phyloP scores from a whole-genome alignment of 2,888 invertebrate genomes.

The Scaptomyza cyrtandrae region DNA sequence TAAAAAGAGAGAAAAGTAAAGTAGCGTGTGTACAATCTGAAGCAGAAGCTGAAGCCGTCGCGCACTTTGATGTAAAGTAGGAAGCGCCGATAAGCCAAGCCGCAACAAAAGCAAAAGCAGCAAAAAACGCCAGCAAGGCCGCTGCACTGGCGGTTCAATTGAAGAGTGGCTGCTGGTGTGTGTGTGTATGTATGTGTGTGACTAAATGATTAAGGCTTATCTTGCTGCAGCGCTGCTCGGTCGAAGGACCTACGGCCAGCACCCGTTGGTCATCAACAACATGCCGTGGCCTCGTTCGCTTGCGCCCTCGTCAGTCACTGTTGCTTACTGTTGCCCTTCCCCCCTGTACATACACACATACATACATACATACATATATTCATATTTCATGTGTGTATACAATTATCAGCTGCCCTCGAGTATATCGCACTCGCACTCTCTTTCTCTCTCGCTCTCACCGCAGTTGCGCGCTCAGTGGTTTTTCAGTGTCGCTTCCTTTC shows the following conservation, averaged over 20 bases:
- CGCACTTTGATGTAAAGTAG: slow-evolving; percentile 63
- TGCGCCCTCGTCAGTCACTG: slow-evolving; percentile 35
- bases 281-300: slow-evolving; percentile 57
- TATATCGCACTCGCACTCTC: slow-evolving; percentile 3
- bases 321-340: slow-evolving; percentile 10
- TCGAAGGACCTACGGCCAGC: slow-evolving; percentile 66
- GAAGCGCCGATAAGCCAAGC: slow-evolving; percentile 57
- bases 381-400: slow-evolving; percentile 41
- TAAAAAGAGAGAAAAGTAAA: background rate
- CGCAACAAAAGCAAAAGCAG: slow-evolving; percentile 29
- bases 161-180: slow-evolving; percentile 47
- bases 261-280: slow-evolving; percentile 35
- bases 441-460: slow-evolving; percentile 30
- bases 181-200: slow-evolving; percentile 57
- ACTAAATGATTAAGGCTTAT: slow-evolving; percentile 78
- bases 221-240: slow-evolving; percentile 39
- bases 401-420: slow-evolving; percentile 73
- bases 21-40: slow-evolving; percentile 28
- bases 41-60: slow-evolving; percentile 29
- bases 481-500: slow-evolving; percentile 73
- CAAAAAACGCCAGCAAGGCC: slow-evolving; percentile 40
- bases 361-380: background rate
- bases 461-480: slow-evolving; percentile 66
- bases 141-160: slow-evolving; percentile 46
- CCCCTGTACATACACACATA: slow-evolving; percentile 9